Conservation (phyloP, 1,140 invertebrate species). For the Drosophila albomicans region DNA sequence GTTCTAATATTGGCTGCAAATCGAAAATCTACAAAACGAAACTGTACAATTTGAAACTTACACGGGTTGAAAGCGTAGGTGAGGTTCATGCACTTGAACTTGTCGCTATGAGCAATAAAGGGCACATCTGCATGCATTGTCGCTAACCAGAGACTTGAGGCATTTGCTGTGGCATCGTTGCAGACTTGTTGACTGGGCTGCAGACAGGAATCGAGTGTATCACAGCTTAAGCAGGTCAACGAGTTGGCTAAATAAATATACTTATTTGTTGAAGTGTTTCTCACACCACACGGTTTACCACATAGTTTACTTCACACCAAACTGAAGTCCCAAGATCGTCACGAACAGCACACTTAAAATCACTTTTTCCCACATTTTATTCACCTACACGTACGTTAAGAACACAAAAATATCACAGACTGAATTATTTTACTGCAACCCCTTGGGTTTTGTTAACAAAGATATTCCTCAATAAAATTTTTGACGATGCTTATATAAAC, state of each 20-base stretch:
- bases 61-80: conserved; percentile 12
- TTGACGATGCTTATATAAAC: too few species aligned
- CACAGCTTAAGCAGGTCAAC: conserved; percentile 55
- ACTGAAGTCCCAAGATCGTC: conserved; percentile 45
- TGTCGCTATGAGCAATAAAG: background rate
- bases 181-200: conserved; percentile 44
- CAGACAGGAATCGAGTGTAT: conserved; percentile 4
- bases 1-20: conserved; percentile 18
- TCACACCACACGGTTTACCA: background rate
- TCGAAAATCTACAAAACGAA: background rate
- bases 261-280: background rate
- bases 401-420: conserved; percentile 8
- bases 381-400: background rate
- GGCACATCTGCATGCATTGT: conserved; percentile 37
- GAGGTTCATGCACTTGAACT: conserved; percentile 51
- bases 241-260: conserved; percentile 35
- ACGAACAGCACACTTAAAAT: conserved; percentile 48
- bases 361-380: conserved; percentile 55
- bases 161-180: conserved; percentile 49
- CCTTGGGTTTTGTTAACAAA: background rate
- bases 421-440: conserved; percentile 10
- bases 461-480: too few species aligned
- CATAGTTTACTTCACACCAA: conserved; percentile 37
- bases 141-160: conserved; percentile 9
- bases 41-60: conserved; percentile 6